phyloP scores from a whole-genome alignment of 1,140 invertebrate genomes.

The Hyles vespertilio region DNA sequence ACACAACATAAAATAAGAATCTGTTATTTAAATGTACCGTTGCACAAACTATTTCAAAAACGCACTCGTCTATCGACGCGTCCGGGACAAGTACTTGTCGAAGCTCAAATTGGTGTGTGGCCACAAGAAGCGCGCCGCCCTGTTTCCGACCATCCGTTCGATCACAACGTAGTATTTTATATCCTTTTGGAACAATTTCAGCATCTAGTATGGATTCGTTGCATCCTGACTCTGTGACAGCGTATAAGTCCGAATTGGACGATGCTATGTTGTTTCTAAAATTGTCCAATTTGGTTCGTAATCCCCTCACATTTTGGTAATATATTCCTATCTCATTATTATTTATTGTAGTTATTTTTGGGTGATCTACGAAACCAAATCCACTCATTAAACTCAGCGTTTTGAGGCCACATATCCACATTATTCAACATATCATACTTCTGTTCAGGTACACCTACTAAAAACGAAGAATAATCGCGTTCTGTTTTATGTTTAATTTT shows the following conservation, averaged over 20 bases:
- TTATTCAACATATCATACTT: conserved; percentile 19
- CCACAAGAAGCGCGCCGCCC: background rate
- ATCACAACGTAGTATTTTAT: conserved; percentile 7
- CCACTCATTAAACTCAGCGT: conserved; percentile 29
- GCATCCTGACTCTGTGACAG: background rate
- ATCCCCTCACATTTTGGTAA: conserved; percentile 18
- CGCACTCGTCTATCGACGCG: background rate
- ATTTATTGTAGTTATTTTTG: conserved; percentile 5
- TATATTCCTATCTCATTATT: conserved; percentile 8
- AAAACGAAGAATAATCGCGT: conserved; percentile 29
- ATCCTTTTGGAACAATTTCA: conserved; percentile 7
- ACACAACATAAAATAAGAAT: conserved; percentile 8
- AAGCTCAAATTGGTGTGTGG: conserved; percentile 2
- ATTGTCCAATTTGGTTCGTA: conserved; percentile 15
- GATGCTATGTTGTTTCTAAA: conserved; percentile 3
- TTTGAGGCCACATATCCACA: conserved; percentile 24
- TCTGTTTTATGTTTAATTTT: conserved; percentile 30
- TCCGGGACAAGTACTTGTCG: conserved; percentile 3
- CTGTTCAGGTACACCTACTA: conserved; percentile 19
- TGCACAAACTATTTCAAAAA: conserved; percentile 9
- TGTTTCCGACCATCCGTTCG: conserved; percentile 1
- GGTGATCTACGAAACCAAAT: conserved; percentile 29
- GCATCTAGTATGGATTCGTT: conserved; percentile 2
- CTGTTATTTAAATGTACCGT: conserved; percentile 10
- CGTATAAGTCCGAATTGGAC: conserved; percentile 2